Evolutionary conservation across 2,888 invertebrate genomes (phyloP).

Genomic region (Zaprionus obscuricornis): DNA sequence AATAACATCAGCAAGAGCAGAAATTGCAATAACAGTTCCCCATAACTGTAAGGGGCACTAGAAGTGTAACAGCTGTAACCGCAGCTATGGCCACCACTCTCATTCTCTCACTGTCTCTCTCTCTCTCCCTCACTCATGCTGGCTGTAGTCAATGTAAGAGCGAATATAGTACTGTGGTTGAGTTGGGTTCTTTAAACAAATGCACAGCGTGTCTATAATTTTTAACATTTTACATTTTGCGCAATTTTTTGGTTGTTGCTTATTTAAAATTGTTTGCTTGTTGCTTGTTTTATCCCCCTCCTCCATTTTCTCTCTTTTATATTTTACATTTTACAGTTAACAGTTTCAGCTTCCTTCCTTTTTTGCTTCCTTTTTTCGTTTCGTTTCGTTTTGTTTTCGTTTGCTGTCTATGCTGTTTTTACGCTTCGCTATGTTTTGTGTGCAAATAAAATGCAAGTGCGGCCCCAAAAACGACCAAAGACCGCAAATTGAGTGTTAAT

Average conservation of each 20-base stretch:
- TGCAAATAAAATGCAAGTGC: constrained; percentile 70
- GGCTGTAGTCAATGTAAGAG: no score
- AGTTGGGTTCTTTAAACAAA: constrained; percentile 68
- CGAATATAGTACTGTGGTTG: no score
- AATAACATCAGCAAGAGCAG: constrained; percentile 3
- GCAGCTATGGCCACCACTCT: no score
- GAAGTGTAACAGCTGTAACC: no score
- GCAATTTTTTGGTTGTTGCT: constrained; percentile 41
- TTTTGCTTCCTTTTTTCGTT: constrained; percentile 1
- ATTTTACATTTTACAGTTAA: no score
- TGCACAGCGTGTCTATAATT: constrained; percentile 65
- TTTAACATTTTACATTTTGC: constrained; percentile 57
- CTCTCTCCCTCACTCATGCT: no score
- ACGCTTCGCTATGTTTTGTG: constrained; percentile 55
- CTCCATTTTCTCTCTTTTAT: constrained; percentile 6
- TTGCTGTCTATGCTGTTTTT: constrained; percentile 39
- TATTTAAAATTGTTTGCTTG: constrained; percentile 59
- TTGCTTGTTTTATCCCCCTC: constrained; percentile 20
- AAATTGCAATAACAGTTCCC: constrained; percentile 19
- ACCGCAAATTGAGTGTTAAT: constrained; percentile 78
- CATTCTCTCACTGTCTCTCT: no score
- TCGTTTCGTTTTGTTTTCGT: constrained; percentile 1
- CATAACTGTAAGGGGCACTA: no score
- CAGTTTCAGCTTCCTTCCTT: no score
- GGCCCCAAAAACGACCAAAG: constrained; percentile 36